Evolutionary conservation across 2,888 invertebrate genomes (phyloP).

Genomic region (Synergus itoensis): DNA sequence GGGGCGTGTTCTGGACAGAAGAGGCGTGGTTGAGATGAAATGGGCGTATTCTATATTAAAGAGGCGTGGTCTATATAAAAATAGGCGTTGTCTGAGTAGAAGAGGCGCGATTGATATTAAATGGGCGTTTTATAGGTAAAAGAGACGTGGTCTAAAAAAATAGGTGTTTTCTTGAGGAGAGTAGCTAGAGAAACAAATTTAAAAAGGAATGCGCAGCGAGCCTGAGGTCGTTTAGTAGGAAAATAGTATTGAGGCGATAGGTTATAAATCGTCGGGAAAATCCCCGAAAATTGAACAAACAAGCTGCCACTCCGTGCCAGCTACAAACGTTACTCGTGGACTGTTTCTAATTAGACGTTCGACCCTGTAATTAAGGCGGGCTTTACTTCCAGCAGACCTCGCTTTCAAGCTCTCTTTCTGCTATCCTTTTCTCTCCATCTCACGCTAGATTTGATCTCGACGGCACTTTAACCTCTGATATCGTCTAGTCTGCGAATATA

Average conservation of each 20-base stretch:
- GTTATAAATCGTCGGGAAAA: conserved; percentile 55
- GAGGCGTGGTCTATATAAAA: not conserved
- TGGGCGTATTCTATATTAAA: not conserved
- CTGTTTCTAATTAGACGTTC: conserved; percentile 65
- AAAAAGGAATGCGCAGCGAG: not conserved
- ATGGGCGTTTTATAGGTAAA: not conserved
- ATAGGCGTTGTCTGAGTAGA: not conserved
- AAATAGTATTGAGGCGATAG: conserved; percentile 34
- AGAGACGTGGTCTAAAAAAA: not conserved
- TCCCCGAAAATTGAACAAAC: conserved; percentile 60
- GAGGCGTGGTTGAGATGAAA: not conserved
- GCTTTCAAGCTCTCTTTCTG: conserved; percentile 48
- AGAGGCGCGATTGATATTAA: too few species aligned
- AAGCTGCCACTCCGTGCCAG: conserved; percentile 53
- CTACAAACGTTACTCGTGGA: conserved; percentile 56
- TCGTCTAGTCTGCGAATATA: conserved; percentile 37
- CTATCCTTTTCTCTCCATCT: conserved; percentile 45
- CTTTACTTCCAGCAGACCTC: conserved; percentile 57
- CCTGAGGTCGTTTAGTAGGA: not conserved
- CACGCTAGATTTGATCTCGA: conserved; percentile 54
- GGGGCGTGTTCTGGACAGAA: not conserved
- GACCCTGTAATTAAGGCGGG: conserved; percentile 65
- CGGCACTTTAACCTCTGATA: conserved; percentile 52
- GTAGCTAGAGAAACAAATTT: too few species aligned
- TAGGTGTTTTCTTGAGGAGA: too few species aligned